These are phyloP conservation scores for Globodera ellingtonae DNA, from an alignment of 1,140 invertebrate species.

Conservation along the genomic window DNA sequence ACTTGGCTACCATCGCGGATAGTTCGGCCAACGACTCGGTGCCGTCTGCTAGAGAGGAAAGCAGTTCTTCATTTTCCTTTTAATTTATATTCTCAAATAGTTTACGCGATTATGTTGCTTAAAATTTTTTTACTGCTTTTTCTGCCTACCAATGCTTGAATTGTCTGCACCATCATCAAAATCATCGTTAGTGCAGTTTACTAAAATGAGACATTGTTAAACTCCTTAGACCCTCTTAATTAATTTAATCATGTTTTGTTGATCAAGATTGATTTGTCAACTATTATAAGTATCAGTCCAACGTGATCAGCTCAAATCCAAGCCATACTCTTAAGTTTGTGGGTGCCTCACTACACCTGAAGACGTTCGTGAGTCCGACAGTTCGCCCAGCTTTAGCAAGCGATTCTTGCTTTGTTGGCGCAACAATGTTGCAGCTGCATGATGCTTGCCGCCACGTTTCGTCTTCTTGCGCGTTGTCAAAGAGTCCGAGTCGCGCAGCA, in stretches of 20 bases:
- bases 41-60: not conserved
- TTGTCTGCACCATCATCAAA: slow-evolving; percentile 12
- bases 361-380: not conserved
- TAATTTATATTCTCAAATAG: not conserved
- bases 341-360: not conserved
- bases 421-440: not conserved
- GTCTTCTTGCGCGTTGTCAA: slow-evolving; percentile 23
- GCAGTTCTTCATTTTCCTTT: not conserved
- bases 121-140: not conserved
- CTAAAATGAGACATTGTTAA: not conserved
- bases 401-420: slow-evolving; percentile 14
- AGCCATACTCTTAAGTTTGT: not conserved
- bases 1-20: slow-evolving; percentile 12
- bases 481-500: slow-evolving; percentile 22
- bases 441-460: not conserved
- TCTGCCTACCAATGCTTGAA: slow-evolving; percentile 20
- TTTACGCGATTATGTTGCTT: too few relatives aligned
- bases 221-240: not conserved
- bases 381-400: not conserved
- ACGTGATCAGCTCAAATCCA: too few relatives aligned
- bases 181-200: not conserved
- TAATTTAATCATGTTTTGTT: too few relatives aligned
- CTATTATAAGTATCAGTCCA: too few relatives aligned
- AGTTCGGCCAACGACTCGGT: slow-evolving; percentile 21
- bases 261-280: too few relatives aligned